Evolutionary conservation across 2,113 vertebrate species (phyloP).

Genomic region (Nerophis ophidion): DNA sequence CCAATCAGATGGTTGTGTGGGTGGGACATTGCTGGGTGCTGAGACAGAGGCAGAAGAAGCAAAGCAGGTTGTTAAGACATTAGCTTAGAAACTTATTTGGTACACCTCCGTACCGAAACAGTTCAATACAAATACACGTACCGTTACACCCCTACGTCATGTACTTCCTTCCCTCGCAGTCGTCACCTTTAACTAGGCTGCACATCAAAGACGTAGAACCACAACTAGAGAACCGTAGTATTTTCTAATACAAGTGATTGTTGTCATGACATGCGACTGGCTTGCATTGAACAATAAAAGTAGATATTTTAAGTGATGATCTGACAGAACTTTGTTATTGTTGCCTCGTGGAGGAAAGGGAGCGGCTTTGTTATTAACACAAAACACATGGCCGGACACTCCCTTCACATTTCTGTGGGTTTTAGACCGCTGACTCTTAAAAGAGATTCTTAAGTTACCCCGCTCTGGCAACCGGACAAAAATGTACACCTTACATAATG

Average conservation of each 20-base stretch:
- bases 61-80: too few species aligned
- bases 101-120: too few species aligned
- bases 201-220: constrained; percentile 14
- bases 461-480: constrained; percentile 2
- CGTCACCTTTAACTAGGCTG: neutral
- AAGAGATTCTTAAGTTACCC: constrained; percentile 28
- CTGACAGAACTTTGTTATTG: constrained; percentile 11
- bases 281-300: constrained; percentile 67
- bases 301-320: constrained; percentile 11
- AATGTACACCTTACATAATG: neutral
- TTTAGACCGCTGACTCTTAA: constrained; percentile 3
- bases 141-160: too few species aligned
- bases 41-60: too few species aligned
- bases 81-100: too few species aligned
- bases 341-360: constrained; percentile 23
- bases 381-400: constrained; percentile 43
- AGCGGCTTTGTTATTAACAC: constrained; percentile 35
- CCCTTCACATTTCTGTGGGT: constrained; percentile 31
- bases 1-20: too few species aligned
- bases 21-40: too few species aligned
- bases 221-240: constrained; percentile 19
- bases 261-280: constrained; percentile 68
- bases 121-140: too few species aligned
- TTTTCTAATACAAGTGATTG: constrained; percentile 34
- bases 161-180: too few species aligned